Percentiles rank a stretch among this genome's conserved stretches.
These are phyloP conservation scores for Plusia festucae DNA, from an alignment of 2,888 invertebrate species.

Conservation along the genomic window DNA sequence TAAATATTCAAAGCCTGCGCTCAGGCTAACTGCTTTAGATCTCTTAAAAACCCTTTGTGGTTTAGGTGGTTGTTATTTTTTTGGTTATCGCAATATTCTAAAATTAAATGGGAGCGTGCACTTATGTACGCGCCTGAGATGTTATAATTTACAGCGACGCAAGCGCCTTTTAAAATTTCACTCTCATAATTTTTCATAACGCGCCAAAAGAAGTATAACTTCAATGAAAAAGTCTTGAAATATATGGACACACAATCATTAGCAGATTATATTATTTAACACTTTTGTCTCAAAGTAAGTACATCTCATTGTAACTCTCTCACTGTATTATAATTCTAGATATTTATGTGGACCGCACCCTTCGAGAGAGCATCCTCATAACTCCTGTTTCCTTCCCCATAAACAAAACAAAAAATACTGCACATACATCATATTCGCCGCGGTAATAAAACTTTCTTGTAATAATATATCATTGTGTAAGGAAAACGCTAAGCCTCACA, in stretches of 20 bases:
- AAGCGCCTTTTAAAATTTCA: no score
- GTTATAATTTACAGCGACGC: no score
- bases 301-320: neutral
- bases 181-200: no score
- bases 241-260: neutral
- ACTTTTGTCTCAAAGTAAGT: neutral
- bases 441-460: slow-evolving; percentile 32
- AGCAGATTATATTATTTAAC: neutral
- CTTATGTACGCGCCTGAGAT: no score
- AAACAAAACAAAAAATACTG: slow-evolving; percentile 43
- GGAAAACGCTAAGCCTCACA: slow-evolving; percentile 36
- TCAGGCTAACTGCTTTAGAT: no score
- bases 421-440: slow-evolving; percentile 51
- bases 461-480: slow-evolving; percentile 43
- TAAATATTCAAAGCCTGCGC: neutral
- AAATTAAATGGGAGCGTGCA: no score
- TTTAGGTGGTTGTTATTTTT: no score
- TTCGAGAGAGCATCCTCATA: slow-evolving; percentile 24
- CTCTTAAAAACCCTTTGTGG: no score
- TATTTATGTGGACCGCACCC: neutral
- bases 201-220: no score
- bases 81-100: no score
- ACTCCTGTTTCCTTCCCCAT: slow-evolving; percentile 36
- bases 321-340: neutral
- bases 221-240: neutral